These are phyloP conservation scores for Drosophila falleni DNA, from an alignment of 2,888 invertebrate genomes.

Conservation along the genomic window DNA sequence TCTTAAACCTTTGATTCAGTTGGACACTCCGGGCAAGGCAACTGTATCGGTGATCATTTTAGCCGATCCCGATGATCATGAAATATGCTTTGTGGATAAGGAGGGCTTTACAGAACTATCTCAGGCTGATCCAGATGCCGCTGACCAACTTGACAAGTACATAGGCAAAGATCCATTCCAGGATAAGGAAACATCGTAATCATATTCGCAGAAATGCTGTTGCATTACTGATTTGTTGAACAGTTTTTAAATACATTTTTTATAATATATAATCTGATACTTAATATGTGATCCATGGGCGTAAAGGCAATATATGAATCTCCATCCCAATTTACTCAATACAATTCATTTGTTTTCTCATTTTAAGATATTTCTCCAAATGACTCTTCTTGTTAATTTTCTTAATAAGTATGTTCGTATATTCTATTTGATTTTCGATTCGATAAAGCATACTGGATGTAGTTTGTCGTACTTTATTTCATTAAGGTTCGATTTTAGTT, in stretches of 20 bases:
- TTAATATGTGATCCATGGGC: constrained; percentile 7
- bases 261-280: not conserved
- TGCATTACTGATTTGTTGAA: constrained; percentile 8
- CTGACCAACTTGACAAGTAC: constrained; percentile 91
- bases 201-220: too few species aligned
- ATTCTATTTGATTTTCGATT: not conserved
- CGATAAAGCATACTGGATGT: constrained; percentile 5
- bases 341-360: not conserved
- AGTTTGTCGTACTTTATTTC: constrained; percentile 5
- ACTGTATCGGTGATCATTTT: constrained; percentile 98
- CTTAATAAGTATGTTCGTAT: too few species aligned
- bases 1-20: constrained; percentile 94
- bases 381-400: too few species aligned
- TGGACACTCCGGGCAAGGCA: constrained; percentile 99
- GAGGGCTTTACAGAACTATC: constrained; percentile 96
- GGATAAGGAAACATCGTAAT: constrained; percentile 51
- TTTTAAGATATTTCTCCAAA: not conserved
- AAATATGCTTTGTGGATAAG: constrained; percentile 99
- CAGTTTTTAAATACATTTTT: constrained; percentile 1
- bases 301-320: constrained; percentile 2
- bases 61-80: constrained; percentile 98
- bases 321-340: not conserved
- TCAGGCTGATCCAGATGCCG: constrained; percentile 93
- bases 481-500: constrained; percentile 31
- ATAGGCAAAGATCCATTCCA: constrained; percentile 87